Evolutionary conservation across 2,888 invertebrate genomes (phyloP).

Genomic region (Odontothrips loti): DNA sequence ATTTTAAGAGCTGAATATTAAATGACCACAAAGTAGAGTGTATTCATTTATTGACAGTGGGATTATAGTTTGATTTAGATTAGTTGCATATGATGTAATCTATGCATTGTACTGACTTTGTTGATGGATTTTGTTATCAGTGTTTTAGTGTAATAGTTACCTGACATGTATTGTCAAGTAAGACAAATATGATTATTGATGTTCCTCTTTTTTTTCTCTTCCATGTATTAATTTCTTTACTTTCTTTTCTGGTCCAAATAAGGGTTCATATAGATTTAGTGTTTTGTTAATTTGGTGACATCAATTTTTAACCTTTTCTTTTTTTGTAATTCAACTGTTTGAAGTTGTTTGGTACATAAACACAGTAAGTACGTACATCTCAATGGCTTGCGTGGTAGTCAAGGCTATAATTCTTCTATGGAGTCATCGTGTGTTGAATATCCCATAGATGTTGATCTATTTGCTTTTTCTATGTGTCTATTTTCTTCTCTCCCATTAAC

Average conservation of each 20-base stretch:
- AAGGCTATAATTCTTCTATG: not conserved
- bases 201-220: not conserved
- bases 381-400: not conserved
- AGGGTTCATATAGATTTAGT: not conserved
- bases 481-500: not conserved
- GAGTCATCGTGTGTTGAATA: not conserved
- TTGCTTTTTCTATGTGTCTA: not conserved
- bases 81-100: not conserved
- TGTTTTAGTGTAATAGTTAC: not conserved
- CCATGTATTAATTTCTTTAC: not conserved
- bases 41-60: not conserved
- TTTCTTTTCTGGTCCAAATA: not conserved
- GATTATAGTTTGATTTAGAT: not conserved
- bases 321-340: no score
- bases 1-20: not conserved
- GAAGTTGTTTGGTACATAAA: no score
- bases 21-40: not conserved
- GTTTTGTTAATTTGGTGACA: no score
- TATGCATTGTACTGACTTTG: not conserved
- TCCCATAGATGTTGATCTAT: not conserved
- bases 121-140: not conserved
- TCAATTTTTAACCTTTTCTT: no score
- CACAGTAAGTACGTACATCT: no score
- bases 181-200: not conserved
- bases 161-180: not conserved